These are phyloP conservation scores for Osedax frankpressi DNA, from an alignment of 2,888 invertebrate species.

Conservation along the genomic window DNA sequence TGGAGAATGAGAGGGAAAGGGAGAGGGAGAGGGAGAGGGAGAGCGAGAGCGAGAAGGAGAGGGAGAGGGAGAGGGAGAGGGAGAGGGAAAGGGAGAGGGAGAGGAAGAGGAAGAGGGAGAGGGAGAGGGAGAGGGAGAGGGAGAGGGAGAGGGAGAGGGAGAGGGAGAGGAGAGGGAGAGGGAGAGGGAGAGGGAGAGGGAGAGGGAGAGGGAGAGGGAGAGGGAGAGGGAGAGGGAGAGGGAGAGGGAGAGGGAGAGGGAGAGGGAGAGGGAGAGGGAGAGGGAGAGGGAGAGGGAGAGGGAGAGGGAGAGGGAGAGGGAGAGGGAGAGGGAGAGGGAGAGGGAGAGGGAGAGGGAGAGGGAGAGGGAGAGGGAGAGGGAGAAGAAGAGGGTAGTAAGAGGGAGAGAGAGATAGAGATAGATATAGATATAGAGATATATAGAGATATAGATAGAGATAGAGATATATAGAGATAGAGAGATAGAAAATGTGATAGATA, in stretches of 20 bases:
- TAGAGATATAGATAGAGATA: too few species aligned
- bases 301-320: not conserved
- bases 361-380: too few species aligned
- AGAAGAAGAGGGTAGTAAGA: too few species aligned
- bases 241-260: slow-evolving; percentile 17
- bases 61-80: not conserved
- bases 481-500: too few species aligned
- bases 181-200: slow-evolving; percentile 18
- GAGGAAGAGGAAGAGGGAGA: slow-evolving; percentile 4
- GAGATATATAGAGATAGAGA: too few species aligned
- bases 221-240: slow-evolving; percentile 18
- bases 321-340: not conserved
- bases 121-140: not conserved
- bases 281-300: slow-evolving; percentile 19
- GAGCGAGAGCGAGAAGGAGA: not conserved
- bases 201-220: slow-evolving; percentile 19
- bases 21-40: slow-evolving; percentile 15
- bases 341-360: not conserved
- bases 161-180: slow-evolving; percentile 16
- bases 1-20: slow-evolving; percentile 16
- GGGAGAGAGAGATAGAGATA: too few species aligned
- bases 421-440: too few species aligned
- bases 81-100: slow-evolving; percentile 18
- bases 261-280: slow-evolving; percentile 18
- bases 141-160: slow-evolving; percentile 1